Base-by-base conservation (phyloP, 53 echinoderm and acorn worm species). In the Henricia sp. region DNA sequence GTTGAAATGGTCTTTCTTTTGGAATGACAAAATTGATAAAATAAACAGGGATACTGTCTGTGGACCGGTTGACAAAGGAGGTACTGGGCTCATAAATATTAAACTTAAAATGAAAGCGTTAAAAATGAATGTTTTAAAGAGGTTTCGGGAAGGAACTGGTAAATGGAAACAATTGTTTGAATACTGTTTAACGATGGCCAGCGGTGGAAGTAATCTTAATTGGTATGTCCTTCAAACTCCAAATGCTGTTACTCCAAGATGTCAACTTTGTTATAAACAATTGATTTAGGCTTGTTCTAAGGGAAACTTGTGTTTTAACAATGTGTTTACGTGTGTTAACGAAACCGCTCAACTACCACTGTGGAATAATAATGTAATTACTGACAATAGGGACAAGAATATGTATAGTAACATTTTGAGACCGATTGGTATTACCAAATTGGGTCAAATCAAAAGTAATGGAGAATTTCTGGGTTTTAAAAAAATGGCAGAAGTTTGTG, bases 141-240 rank as follows among this genome's bases (percentile, higher is more conserved):
- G 20, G 19, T 68, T 25, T 32, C 43, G 11, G n/a, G n/a, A 39
- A 9, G 17, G 23, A 39, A 0, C 1, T 23, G 40, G 68, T 3
- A 3, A n/a, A 14, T 1, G 4, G 41, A 33, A 42, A 41, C 17
- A 42, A 1, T 11, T 40, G 8, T 33, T 68, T 21, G 41, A 68
- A 5, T 68, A 68, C 21, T 68, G 69, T 20, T 23, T 42, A 2
- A 16, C 17, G 5, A 68, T 41, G 0, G 69, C 43, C 20, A 40
- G 69, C 4, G 69, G 19, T 4, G 2, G 1, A 16, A 17, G 42
- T 14, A 68, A 39, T 1, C n/a, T 68, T 2, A 43, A 21, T 11
- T 68, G 69, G 69, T 68, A 68, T 37, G 24, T 68, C 42, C 42
- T 68, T 11, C 6, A 68, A 40, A 10, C 29, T 60, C 25, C 27